These are phyloP conservation scores for Leucophora obtusa DNA, from an alignment of 2,888 invertebrate genomes.

Conservation along the genomic window DNA sequence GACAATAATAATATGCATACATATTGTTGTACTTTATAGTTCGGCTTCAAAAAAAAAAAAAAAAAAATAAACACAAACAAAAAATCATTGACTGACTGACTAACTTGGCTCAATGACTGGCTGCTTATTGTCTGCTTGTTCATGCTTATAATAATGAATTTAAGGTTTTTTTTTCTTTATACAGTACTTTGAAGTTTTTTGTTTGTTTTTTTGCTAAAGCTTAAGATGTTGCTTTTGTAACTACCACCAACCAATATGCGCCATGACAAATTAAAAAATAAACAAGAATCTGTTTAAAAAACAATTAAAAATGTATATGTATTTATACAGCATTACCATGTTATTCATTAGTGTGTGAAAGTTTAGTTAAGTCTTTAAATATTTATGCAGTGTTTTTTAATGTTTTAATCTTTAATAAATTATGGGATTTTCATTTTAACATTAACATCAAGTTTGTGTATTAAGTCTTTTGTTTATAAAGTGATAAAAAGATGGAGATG, in stretches of 20 bases:
- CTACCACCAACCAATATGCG: slow-evolving; percentile 31
- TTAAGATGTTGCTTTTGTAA: slow-evolving; percentile 8
- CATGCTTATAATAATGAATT: slow-evolving; percentile 56
- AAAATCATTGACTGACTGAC: neutral
- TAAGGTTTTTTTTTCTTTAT: slow-evolving; percentile 26
- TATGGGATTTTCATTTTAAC: slow-evolving; percentile 43
- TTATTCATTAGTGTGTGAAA: slow-evolving; percentile 53
- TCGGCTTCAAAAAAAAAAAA: neutral
- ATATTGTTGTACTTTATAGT: slow-evolving; percentile 31
- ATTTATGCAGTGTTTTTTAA: slow-evolving; percentile 30
- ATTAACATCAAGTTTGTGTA: slow-evolving; percentile 11
- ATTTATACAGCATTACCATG: neutral
- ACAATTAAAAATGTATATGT: slow-evolving; percentile 56
- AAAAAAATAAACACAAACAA: neutral
- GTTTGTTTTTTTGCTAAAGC: slow-evolving; percentile 6
- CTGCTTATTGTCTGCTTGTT: slow-evolving; percentile 57
- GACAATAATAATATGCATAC: slow-evolving; percentile 50
- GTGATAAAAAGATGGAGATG: slow-evolving; percentile 32
- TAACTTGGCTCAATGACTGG: slow-evolving; percentile 20
- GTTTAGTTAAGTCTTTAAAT: slow-evolving; percentile 47
- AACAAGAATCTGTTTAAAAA: slow-evolving; percentile 63
- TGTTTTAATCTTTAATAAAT: slow-evolving; percentile 51
- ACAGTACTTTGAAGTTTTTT: slow-evolving; percentile 11
- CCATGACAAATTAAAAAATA: slow-evolving; percentile 62
- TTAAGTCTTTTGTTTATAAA: slow-evolving; percentile 57